Base-by-base conservation (phyloP, 2,797 vertebrate genomes). In the Novumbra hubbsi region DNA sequence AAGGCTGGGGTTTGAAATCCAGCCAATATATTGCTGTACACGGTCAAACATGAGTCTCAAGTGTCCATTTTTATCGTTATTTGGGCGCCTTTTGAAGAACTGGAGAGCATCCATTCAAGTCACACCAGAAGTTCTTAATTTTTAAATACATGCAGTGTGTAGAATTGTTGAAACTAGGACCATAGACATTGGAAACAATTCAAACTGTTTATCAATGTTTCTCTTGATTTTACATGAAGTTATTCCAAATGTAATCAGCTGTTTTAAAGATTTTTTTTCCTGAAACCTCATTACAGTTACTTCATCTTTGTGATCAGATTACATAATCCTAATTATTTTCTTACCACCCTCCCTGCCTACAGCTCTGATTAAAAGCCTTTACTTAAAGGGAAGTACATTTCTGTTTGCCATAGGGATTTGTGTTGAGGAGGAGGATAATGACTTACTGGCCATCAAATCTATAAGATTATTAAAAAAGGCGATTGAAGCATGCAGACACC, bases 401-500 rank as follows among this genome's bases (percentile, higher is more conserved):
- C 41, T 45, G 9, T 45, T 45, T 45, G 41, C 34, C 34, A 38
- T 38, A 5, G 34, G 9, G 41, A 45, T 45, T 45, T 45, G 49
- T 62, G 50, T 65, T 38, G 17, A 66, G n/a, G 38, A 72, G 12
- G 66, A 41, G 11, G 17, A 68, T 72, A 62, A 68, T 76, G 70
- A 76, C 68, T 49, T 63, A 70, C 38, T 50, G 74, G 21, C 49
- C 9, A 48, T 74, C 45, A 70, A 71, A 71, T 70, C 21, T 27
- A n/a, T 32, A 34, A 14, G 49, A 16, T 12, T 24, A 81, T 82
- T 76, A 24, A 81, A 65, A 16, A 32, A 4, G n/a, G 17, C 52
- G 48, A 38, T 30, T 66, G 41, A 84, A 48, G 30, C 49, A 34
- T n/a, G 50, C 11, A 65, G 17, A 68, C 32, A 55, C 64, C 28